phyloP scores from a whole-genome alignment of 1,140 invertebrate species.

The Eupeodes corollae region DNA sequence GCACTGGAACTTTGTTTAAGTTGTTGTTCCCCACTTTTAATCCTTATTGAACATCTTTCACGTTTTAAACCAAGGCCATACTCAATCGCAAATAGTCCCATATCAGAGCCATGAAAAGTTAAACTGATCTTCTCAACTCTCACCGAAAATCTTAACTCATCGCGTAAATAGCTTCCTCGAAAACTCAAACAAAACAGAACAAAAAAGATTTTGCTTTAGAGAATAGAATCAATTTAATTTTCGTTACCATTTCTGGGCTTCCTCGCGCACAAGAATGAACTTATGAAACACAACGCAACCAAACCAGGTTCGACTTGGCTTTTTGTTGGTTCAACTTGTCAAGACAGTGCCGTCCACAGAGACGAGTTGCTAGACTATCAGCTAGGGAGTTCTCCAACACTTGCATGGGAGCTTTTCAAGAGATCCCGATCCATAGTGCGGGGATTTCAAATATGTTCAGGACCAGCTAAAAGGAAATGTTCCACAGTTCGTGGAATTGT shows the following conservation, averaged over 20 bases:
- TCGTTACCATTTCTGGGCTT: slow-evolving; percentile 61
- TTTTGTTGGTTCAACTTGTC: slow-evolving; percentile 66
- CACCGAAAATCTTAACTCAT: slow-evolving; percentile 10
- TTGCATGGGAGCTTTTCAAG: slow-evolving; percentile 56
- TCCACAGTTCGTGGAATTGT: slow-evolving; percentile 42
- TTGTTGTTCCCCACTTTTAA: slow-evolving; percentile 50
- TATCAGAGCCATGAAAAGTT: slow-evolving; percentile 38
- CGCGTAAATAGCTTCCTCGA: not conserved
- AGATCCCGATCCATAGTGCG: slow-evolving; percentile 26
- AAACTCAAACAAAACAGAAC: not conserved
- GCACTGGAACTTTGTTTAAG: slow-evolving; percentile 52
- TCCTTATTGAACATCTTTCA: slow-evolving; percentile 60
- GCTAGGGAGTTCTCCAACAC: slow-evolving; percentile 41
- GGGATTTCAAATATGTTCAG: slow-evolving; percentile 47
- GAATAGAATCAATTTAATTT: slow-evolving; percentile 46
- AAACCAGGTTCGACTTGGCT: slow-evolving; percentile 44
- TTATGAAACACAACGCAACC: slow-evolving; percentile 17
- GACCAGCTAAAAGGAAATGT: slow-evolving; percentile 47
- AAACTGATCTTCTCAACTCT: slow-evolving; percentile 55
- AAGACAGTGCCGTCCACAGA: slow-evolving; percentile 38
- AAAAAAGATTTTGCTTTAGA: slow-evolving; percentile 50
- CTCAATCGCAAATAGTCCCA: slow-evolving; percentile 61
- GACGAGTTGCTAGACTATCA: slow-evolving; percentile 31
- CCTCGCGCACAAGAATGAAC: slow-evolving; percentile 42
- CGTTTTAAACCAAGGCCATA: slow-evolving; percentile 64